Evolutionary conservation across 2,888 invertebrate species (phyloP).

Genomic region (Oscheius sp.): DNA sequence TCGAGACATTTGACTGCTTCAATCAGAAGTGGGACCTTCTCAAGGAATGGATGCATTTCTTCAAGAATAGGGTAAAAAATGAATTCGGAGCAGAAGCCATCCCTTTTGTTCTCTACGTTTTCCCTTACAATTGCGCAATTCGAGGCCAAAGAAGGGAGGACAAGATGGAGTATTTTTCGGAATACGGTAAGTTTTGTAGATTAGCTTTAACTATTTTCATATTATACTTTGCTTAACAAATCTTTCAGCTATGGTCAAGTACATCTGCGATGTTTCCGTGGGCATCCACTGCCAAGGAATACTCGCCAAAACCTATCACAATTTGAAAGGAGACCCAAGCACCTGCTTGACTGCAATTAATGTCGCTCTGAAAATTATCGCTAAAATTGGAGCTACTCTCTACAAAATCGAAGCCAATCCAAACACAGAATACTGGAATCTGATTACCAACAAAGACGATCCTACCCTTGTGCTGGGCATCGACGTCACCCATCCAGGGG

Average conservation of each 20-base stretch:
- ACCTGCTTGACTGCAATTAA: constrained; percentile 10
- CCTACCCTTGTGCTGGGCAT: constrained; percentile 83
- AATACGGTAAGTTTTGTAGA: background rate
- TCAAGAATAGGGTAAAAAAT: background rate
- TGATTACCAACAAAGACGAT: constrained; percentile 41
- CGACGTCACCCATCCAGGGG: constrained; percentile 89
- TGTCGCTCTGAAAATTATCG: constrained; percentile 32
- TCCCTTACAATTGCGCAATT: constrained; percentile 5
- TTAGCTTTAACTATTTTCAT: background rate
- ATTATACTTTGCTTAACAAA: background rate
- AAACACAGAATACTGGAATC: constrained; percentile 25
- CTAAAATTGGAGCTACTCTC: constrained; percentile 34
- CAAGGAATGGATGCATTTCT: background rate
- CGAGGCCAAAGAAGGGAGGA: background rate
- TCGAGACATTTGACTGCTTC: background rate
- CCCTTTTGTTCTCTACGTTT: background rate
- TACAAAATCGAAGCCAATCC: constrained; percentile 26
- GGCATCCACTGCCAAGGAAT: constrained; percentile 16
- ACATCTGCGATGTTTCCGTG: constrained; percentile 7
- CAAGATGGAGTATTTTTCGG: background rate
- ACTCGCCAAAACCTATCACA: background rate
- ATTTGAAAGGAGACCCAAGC: background rate
- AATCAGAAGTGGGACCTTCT: background rate
- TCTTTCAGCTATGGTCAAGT: constrained; percentile 16
- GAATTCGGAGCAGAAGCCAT: background rate